Evolutionary conservation across 2,113 vertebrate genomes (phyloP).

Genomic region (Sinocyclocheilus maitianheensis): DNA sequence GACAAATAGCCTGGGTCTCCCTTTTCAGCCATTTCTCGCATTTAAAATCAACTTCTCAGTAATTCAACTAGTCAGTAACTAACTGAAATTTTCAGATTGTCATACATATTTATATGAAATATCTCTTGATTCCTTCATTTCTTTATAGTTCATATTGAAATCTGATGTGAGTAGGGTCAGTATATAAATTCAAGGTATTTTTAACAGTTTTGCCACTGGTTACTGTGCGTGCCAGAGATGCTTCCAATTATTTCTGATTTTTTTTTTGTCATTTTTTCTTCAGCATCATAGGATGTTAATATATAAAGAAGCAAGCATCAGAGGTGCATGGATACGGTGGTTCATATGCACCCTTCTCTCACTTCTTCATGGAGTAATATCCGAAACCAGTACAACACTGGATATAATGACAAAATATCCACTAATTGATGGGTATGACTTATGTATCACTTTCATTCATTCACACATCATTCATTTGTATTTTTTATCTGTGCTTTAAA

Average conservation of each 20-base stretch:
- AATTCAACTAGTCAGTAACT: no score
- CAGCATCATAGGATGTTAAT: constrained; percentile 35
- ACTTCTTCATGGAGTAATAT: constrained; percentile 49
- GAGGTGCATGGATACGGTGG: background rate
- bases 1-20: background rate
- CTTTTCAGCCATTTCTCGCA: background rate
- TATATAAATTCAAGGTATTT: no score
- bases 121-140: no score
- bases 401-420: constrained; percentile 76
- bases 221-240: no score
- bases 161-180: background rate
- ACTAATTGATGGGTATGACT: constrained; percentile 83
- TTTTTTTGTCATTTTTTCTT: no score
- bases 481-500: constrained; percentile 2
- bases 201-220: no score
- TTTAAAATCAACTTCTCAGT: no score
- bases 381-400: constrained; percentile 55
- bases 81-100: no score
- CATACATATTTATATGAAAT: no score
- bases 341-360: constrained; percentile 26
- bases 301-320: background rate
- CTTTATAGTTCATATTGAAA: background rate
- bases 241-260: background rate
- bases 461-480: background rate
- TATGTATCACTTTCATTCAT: background rate